Evolutionary conservation across 2,888 invertebrate genomes (phyloP).

Genomic region (Cephalotes varians): DNA sequence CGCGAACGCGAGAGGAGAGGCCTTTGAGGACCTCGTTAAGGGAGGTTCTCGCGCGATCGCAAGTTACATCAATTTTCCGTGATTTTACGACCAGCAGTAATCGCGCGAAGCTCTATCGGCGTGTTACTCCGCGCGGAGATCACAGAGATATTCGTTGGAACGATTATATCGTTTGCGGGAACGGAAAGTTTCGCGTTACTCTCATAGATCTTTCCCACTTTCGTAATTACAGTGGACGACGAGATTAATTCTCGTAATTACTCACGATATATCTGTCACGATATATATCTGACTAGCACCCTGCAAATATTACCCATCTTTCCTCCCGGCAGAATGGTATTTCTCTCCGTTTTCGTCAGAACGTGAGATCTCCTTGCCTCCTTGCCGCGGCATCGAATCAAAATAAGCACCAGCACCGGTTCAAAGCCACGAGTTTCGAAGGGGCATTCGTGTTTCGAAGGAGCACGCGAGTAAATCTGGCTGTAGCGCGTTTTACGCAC

Average conservation of each 20-base stretch:
- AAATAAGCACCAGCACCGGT: constrained; percentile 28
- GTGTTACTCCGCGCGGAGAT: neutral
- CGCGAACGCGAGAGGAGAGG: too few species aligned
- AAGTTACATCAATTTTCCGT: constrained; percentile 27
- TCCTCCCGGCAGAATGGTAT: constrained; percentile 10
- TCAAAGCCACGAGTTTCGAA: constrained; percentile 29
- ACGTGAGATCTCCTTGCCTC: neutral
- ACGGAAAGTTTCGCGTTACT: constrained; percentile 28
- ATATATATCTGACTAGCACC: constrained; percentile 19
- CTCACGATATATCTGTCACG: constrained; percentile 38
- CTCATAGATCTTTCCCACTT: constrained; percentile 42
- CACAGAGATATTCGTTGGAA: neutral
- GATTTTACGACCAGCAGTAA: constrained; percentile 25
- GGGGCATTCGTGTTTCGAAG: neutral
- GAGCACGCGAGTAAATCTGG: constrained; percentile 18
- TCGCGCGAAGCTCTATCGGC: neutral
- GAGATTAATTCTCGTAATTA: constrained; percentile 53
- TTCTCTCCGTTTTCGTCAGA: neutral
- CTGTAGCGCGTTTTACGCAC: constrained; percentile 38
- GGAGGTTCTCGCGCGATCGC: neutral
- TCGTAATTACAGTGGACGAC: constrained; percentile 43
- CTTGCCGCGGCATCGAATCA: neutral
- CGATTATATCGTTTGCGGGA: constrained; percentile 31
- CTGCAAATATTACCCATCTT: constrained; percentile 20
- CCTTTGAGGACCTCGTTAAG: neutral